Percentiles rank a stretch among this genome's conserved stretches.
These are phyloP conservation scores for Willowsia nigromaculata DNA, from an alignment of 2,888 invertebrate species.

Conservation along the genomic window DNA sequence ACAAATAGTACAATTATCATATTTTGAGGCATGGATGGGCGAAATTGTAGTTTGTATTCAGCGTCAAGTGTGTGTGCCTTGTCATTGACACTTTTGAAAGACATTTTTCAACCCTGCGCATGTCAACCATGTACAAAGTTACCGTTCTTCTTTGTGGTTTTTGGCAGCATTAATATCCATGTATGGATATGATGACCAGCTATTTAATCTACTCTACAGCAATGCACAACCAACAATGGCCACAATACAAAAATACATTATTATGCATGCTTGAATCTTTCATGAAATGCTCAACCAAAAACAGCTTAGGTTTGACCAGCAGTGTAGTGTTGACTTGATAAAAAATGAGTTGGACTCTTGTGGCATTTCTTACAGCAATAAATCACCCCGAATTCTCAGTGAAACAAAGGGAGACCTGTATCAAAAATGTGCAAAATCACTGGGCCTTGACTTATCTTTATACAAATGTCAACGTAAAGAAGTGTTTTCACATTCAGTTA, in stretches of 20 bases:
- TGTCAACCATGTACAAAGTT: neutral
- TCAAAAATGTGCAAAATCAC: neutral
- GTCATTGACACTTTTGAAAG: conserved; percentile 15
- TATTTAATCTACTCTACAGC: neutral
- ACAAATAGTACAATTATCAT: neutral
- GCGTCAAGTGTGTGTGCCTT: conserved; percentile 14
- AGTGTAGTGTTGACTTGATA: neutral
- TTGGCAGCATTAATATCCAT: neutral
- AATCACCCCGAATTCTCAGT: neutral
- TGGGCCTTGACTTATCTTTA: neutral
- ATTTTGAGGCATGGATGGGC: neutral
- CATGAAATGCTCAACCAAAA: neutral
- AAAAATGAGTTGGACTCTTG: neutral
- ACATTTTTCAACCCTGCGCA: neutral
- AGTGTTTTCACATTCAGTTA: neutral
- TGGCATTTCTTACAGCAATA: neutral
- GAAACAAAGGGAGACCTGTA: neutral
- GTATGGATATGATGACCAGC: neutral
- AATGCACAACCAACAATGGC: neutral
- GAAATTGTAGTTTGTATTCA: neutral
- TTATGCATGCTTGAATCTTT: neutral
- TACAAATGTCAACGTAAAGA: neutral
- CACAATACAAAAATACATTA: neutral
- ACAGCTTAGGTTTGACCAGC: neutral
- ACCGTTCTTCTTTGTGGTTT: conserved; percentile 16